Evolutionary conservation across 2,888 invertebrate genomes (phyloP), one percentile per base, ranked within the genome.

Genomic region (Sthenelais limicola): DNA sequence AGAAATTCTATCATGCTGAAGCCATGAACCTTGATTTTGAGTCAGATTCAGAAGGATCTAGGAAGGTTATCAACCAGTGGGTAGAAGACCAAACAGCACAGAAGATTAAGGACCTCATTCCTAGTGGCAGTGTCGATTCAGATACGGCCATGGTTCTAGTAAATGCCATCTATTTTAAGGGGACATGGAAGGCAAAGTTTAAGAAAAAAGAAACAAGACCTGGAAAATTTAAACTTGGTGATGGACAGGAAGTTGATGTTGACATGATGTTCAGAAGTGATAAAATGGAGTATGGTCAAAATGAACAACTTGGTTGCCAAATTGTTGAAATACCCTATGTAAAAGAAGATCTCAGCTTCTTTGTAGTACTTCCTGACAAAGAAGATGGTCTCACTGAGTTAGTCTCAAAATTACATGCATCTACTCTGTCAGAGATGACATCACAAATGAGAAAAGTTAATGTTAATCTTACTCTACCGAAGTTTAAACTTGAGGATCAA

Each of bases 31-130:
- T 83, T 58, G 82, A 86, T 62, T 86, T 83, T 77, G 74, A 33
- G 0, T 68, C 68, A 5, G 76, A 83, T 48, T 35, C 82, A 0
- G 81, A 81, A 0, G 90, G 90, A 0, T 83, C 88, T 18, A 72
- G 83, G 52, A 3, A 38, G 18, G 75, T 74, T 26, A 95, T 98
- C 62, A 98, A 98, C 84, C 80, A 86, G 43, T 96, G 96, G 94
- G 94, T 95, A 49, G 92, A 92, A 82, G 86, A 90, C 4, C 91
- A 94, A 82, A 98, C 98, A 0, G 92, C 94, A 70, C 88, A 93
- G 9, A 94, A 93, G 85, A 97, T 98, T 72, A 91, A 92, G 79
- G 90, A 95, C 80, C 89, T 98, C 1, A 88, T 98, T 66, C 85
- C 90, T 0, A 21, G 91, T 0, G 90, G 90, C n/a, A 77, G 81